A percentile compares a stretch with the other conserved stretches of the same genome.
phyloP scores from a whole-genome alignment of 2,888 invertebrate genomes.

The Diloba caeruleocephala region DNA sequence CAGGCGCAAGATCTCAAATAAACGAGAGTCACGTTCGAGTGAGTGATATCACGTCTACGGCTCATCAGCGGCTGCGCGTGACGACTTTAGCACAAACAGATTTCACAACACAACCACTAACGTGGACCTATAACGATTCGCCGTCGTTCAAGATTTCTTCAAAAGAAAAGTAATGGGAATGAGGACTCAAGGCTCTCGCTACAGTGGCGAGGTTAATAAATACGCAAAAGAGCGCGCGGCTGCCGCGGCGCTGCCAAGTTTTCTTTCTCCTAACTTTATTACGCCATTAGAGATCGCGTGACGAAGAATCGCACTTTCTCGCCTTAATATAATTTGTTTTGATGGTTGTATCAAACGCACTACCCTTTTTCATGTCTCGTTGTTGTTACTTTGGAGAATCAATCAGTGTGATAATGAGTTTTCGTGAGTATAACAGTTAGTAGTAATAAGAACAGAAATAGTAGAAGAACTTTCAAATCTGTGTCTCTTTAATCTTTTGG shows the following conservation, averaged over 20 bases:
- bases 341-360: constrained; percentile 73
- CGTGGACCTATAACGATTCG: constrained; percentile 62
- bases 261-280: constrained; percentile 86
- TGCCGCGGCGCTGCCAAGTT: constrained; percentile 74
- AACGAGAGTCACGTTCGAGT: constrained; percentile 84
- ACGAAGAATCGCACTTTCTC: constrained; percentile 79
- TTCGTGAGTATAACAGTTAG: not conserved
- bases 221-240: constrained; percentile 83
- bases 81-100: constrained; percentile 88
- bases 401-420: constrained; percentile 31
- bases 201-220: constrained; percentile 79
- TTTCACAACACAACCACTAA: constrained; percentile 80
- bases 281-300: constrained; percentile 86
- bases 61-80: constrained; percentile 88
- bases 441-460: not conserved
- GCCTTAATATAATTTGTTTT: constrained; percentile 78
- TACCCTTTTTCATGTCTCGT: constrained; percentile 66
- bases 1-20: constrained; percentile 77
- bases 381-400: constrained; percentile 36
- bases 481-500: no score
- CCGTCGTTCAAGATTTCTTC: constrained; percentile 49
- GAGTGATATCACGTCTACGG: constrained; percentile 88
- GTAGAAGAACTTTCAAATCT: no score
- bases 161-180: constrained; percentile 61
- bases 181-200: constrained; percentile 62